phyloP scores from a whole-genome alignment of 2,888 invertebrate genomes.

The Meghimatium bilineatum region DNA sequence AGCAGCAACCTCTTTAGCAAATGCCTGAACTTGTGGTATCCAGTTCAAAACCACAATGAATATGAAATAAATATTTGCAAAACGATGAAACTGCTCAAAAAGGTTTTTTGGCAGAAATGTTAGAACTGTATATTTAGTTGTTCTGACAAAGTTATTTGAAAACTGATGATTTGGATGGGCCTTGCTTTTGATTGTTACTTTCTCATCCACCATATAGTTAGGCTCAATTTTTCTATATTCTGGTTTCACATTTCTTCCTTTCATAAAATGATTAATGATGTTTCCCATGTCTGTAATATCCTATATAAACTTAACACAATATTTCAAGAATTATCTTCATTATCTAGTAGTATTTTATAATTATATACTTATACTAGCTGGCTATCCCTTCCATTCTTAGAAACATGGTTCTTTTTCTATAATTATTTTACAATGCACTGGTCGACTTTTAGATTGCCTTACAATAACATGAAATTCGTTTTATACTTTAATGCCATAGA shows the following conservation, averaged over 20 bases:
- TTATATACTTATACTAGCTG: no score
- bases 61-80: slow-evolving; percentile 98
- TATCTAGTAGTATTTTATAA: no score
- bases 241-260: slow-evolving; percentile 59
- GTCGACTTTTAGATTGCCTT: no score
- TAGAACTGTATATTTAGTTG: slow-evolving; percentile 88
- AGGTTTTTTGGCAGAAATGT: slow-evolving; percentile 97
- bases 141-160: slow-evolving; percentile 68
- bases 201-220: slow-evolving; percentile 61
- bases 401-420: no score
- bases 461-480: no score
- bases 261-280: slow-evolving; percentile 50
- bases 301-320: no score
- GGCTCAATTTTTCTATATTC: slow-evolving; percentile 62
- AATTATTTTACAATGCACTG: no score
- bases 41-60: slow-evolving; percentile 96
- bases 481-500: no score
- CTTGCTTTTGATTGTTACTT: slow-evolving; percentile 56
- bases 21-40: slow-evolving; percentile 90
- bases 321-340: no score
- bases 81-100: slow-evolving; percentile 97
- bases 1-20: slow-evolving; percentile 96
- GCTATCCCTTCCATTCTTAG: no score
- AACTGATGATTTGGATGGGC: slow-evolving; percentile 67
- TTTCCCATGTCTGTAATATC: slow-evolving; percentile 62